Conservation (phyloP, 2,797 vertebrate species). For the Chloroceryle amazona region DNA sequence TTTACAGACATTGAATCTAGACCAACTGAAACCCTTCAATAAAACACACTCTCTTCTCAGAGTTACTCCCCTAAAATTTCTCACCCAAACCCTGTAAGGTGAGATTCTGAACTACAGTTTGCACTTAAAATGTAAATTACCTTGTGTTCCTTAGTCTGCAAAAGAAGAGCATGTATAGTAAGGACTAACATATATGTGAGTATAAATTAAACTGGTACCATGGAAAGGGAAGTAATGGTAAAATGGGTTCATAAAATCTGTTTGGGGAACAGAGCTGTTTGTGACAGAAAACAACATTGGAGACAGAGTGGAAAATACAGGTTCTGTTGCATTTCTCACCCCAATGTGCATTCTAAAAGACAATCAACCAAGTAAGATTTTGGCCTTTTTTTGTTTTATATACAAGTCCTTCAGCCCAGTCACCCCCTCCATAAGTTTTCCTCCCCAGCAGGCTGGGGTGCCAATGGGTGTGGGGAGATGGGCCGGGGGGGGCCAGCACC, state of each 20-base stretch:
- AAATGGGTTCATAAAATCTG: background rate
- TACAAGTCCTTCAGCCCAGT: background rate
- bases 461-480: accelerated
- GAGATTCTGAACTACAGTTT: background rate
- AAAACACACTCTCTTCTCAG: background rate
- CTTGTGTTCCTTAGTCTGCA: background rate
- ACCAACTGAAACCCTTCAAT: background rate
- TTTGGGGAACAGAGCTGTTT: background rate
- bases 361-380: background rate
- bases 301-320: background rate
- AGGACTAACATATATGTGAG: background rate
- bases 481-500: accelerated
- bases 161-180: background rate
- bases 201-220: background rate
- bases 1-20: background rate
- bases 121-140: background rate
- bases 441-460: accelerated
- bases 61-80: background rate
- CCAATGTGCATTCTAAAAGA: background rate
- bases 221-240: background rate
- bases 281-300: accelerated
- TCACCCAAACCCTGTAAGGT: background rate
- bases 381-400: background rate
- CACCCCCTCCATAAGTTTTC: accelerated
- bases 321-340: background rate